Base-by-base conservation (phyloP, 64 coral and sea anemone species). In the Exaiptasia diaphana region DNA sequence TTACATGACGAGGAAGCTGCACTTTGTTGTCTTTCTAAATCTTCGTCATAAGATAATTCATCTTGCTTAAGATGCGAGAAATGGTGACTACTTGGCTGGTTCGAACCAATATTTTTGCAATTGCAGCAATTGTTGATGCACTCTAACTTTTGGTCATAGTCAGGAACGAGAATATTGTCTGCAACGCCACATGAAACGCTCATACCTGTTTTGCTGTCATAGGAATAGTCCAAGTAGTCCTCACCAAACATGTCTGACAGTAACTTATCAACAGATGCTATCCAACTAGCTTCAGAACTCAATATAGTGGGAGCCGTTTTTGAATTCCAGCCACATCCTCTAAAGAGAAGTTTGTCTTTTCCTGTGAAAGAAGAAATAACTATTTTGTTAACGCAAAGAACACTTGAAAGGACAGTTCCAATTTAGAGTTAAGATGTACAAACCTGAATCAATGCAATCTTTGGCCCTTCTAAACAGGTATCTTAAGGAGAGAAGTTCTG, bases 231-330 rank as follows among this genome's bases (percentile, higher is more conserved):
- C 3, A 88, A 48, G 45, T 57, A 79, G 53, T 88, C 85, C 69
- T 4, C n/a, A 17, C 85, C 85, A 88, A 88, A 79, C 48, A 79
- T 49, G 9, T 80, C 70, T 27, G 40, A 17, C 25, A 89, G 81
- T 11, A 89, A 37, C 31, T 73, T 64, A 35, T 58, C 32, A 5
- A 89, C 24, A 14, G 18, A 38, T 9, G 56, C 26, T 14, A 89
- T 28, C 86, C 86, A 74, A 0, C 1, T 35, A 73, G 59, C 80
- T 17, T 57, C 48, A 20, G 80, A 64, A 5, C 41, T 18, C 0
- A 22, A 21, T 22, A 1, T 17, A 8, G 36, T 20, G 1, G 4
- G 1, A 33, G 5, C 0, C 5, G 37, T 18, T 39, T 0, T 0
- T 1, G 1, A 39, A 13, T 2, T 4, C 1, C 38, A 4, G 2